Evolutionary conservation across 2,797 vertebrate genomes (phyloP), one percentile per base, ranked within the genome.

Genomic region (Chaetophractus vellerosus): DNA sequence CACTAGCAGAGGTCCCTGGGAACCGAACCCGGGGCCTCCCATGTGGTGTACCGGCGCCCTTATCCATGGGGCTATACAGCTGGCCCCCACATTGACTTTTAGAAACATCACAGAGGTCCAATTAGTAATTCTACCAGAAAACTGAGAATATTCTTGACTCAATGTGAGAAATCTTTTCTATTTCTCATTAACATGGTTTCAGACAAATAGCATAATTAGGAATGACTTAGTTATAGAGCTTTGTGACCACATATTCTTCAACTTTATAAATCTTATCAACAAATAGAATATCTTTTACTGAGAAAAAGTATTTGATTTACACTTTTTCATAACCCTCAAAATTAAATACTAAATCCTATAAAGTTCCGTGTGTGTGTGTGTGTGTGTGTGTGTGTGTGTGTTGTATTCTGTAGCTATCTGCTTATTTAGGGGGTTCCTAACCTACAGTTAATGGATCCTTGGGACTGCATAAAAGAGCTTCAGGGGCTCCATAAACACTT

Each of bases 41-140:
- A n/a, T n/a, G n/a, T n/a, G n/a, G n/a, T n/a, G n/a, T n/a, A n/a
- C n/a, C n/a, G n/a, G n/a, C n/a, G n/a, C n/a, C n/a, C n/a, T n/a
- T n/a, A n/a, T n/a, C n/a, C n/a, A n/a, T n/a, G n/a, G n/a, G n/a
- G n/a, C n/a, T n/a, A n/a, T n/a, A n/a, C n/a, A n/a, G n/a, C n/a
- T n/a, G n/a, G n/a, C n/a, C n/a, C n/a, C n/a, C 31, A n/a, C 59
- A 80, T 45, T 66, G 71, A 68, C 15, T 66, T 48, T 88, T 59
- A 74, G 2, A 80, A 74, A 31, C 19, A 55, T 78, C n/a, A 4
- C 52, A 78, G 57, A 72, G 50, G 52, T 66, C 50, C 38, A 80
- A 52, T 41, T 61, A 89, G 71, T 85, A 90, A 88, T 96, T 81
- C 83, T 84, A 76, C 50, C 50, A 88, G 86, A 93, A 93, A 94